Evolutionary conservation across 2,888 invertebrate genomes (phyloP).

Genomic region (Orthosia gracilis): DNA sequence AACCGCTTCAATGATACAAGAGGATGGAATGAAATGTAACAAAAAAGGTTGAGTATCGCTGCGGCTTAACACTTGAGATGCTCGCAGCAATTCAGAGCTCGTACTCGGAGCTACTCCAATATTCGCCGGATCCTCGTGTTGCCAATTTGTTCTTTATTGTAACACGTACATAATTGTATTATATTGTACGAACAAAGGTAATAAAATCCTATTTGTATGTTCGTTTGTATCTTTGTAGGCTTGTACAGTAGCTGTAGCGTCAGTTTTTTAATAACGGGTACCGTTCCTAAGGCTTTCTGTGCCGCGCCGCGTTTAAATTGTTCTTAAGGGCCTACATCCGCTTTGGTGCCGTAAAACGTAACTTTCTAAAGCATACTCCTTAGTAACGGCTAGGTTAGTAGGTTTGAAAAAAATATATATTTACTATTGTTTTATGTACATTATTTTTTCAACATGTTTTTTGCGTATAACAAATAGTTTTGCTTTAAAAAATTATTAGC

Average conservation of each 20-base stretch:
- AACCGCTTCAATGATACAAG: conserved; percentile 23
- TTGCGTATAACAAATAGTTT: too few relatives aligned
- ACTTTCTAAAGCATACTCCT: too few relatives aligned
- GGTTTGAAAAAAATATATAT: too few relatives aligned
- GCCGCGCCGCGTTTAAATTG: neutral
- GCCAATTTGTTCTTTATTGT: conserved; percentile 46
- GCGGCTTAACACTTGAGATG: conserved; percentile 31
- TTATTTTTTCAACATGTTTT: too few relatives aligned
- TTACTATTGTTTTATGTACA: too few relatives aligned
- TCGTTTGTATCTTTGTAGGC: neutral
- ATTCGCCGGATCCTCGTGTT: conserved; percentile 30
- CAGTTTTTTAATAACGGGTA: conserved; percentile 15
- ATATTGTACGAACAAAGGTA: conserved; percentile 24
- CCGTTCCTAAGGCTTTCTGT: neutral
- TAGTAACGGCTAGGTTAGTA: too few relatives aligned
- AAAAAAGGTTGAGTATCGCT: conserved; percentile 44
- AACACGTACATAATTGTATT: conserved; percentile 37
- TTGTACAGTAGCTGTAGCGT: neutral
- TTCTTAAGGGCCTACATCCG: too few relatives aligned
- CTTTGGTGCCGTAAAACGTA: too few relatives aligned
- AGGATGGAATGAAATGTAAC: conserved; percentile 25
- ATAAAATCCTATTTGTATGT: conserved; percentile 7
- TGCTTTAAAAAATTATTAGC: too few relatives aligned
- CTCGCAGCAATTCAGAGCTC: conserved; percentile 31
- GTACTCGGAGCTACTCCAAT: conserved; percentile 26